Percentiles rank a stretch among this genome's conserved stretches.
Evolutionary conservation across 2,113 vertebrate genomes (phyloP).

Genomic region (Poecile atricapillus): DNA sequence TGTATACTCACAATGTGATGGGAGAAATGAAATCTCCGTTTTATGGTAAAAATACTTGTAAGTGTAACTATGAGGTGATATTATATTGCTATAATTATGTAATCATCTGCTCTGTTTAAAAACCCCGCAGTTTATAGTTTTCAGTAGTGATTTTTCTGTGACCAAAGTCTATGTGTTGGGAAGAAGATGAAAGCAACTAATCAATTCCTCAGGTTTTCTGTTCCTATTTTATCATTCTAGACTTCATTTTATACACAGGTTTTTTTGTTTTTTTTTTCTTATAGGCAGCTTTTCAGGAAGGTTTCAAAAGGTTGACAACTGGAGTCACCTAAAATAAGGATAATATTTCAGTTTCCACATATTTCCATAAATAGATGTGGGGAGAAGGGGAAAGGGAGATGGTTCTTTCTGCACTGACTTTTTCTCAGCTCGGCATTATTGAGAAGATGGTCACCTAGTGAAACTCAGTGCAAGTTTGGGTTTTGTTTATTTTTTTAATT

Average conservation of each 20-base stretch:
- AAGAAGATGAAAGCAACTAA: neutral
- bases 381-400: neutral
- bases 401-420: neutral
- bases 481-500: neutral
- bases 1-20: neutral
- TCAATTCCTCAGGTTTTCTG: neutral
- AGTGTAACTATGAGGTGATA: neutral
- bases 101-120: neutral
- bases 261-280: neutral
- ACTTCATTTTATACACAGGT: neutral
- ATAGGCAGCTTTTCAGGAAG: neutral
- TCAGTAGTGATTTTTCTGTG: neutral
- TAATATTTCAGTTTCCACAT: neutral
- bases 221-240: neutral
- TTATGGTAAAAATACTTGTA: neutral
- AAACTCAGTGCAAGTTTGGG: neutral
- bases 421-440: neutral
- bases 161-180: neutral
- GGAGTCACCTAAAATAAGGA: neutral
- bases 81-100: neutral
- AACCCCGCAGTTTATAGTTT: neutral
- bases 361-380: neutral
- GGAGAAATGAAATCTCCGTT: neutral
- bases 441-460: neutral
- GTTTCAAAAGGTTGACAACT: slow-evolving; percentile 4